Evolutionary conservation across 1,140 invertebrate species (phyloP), one percentile per base, ranked within the genome.

Genomic region (Brachystomella parvula): DNA sequence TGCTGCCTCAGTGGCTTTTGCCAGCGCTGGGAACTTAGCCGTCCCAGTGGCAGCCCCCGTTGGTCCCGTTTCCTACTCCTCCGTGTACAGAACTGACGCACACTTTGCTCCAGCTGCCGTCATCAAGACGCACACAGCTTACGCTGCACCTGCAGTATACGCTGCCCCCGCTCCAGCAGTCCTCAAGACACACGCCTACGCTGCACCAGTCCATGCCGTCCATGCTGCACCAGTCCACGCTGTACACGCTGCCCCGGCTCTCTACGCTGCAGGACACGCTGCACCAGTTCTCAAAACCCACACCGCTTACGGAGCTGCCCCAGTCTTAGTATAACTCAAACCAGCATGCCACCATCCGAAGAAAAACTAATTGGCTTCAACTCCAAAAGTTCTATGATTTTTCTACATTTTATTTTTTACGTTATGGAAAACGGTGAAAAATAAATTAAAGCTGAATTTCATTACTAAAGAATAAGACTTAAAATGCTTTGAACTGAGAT

Each of bases 21-120:
- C 68, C 47, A 49, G 24, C 62, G 68, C 61, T 57, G 68, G 68
- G 31, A 24, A 56, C 28, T 59, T 60, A 21, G 57, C 35, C 2
- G 30, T 30, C 2, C 15, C 24, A 3, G 59, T 61, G 3, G 47
- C 31, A 6, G 65, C 31, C 24, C 47, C 58, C 39, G 35, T 39
- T 39, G 35, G 33, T 3, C 35, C 61, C 3, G n/a, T 63, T 26
- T 21, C 61, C n/a, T 63, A 39, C 35, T 9, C 6, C 35, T 9
- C 35, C 19, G 35, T 39, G 6, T 39, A 39, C 19, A 39, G 35
- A 6, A 6, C 6, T 49, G 39, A 24, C 17, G 60, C 31, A n/a
- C n/a, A n/a, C n/a, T n/a, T n/a, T 29, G 44, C 39, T 9, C 61
- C 44, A 49, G 31, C 28, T 26, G 47, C 28, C 35, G 49, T 57